Evolutionary conservation across 1,140 invertebrate species (phyloP), one percentile per base, ranked within the genome.

Genomic region (Homalodisca vitripennis): DNA sequence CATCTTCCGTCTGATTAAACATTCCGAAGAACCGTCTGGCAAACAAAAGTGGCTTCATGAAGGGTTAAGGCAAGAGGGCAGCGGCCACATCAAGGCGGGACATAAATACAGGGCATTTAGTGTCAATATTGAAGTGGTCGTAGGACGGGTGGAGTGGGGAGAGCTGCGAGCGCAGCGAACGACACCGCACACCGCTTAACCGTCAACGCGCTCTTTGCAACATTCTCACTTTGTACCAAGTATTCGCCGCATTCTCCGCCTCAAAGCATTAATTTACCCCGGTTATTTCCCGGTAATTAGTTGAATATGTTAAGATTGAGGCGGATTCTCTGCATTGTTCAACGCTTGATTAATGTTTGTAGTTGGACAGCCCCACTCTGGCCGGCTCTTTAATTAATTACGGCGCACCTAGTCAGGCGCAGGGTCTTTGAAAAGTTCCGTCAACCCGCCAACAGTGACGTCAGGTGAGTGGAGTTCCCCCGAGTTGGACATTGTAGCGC

Each of bases 231-330:
- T 51, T 51, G 48, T 51, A 14, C 48, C 48, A 51, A 51, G 48
- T 51, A 51, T 51, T 51, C 48, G 14, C 48, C 14, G 14, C 17
- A 20, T 51, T 22, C n/a, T 22, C 17, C n/a, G 3, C 6, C 3
- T 51, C 48, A 51, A 51, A 51, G 48, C 48, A 51, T 51, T 51
- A 51, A 51, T 51, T 51, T 51, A 51, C 48, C 48, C 34, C 34
- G 34, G 34, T 41, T 41, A 41, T 41, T 41, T 41, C 34, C 34
- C 48, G n/a, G 48, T 51, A 51, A 51, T 51, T 51, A 51, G 48
- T 51, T 51, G 22, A 51, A 51, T 51, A 51, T 51, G 48, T 51
- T 51, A 51, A 51, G 48, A 51, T 51, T 22, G 48, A 51, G 48
- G 3, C 48, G 48, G 48, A 51, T 51, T 51, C 48, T n/a, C 48